phyloP scores from a whole-genome alignment of 2,888 invertebrate genomes.

The Hedya salicella region DNA sequence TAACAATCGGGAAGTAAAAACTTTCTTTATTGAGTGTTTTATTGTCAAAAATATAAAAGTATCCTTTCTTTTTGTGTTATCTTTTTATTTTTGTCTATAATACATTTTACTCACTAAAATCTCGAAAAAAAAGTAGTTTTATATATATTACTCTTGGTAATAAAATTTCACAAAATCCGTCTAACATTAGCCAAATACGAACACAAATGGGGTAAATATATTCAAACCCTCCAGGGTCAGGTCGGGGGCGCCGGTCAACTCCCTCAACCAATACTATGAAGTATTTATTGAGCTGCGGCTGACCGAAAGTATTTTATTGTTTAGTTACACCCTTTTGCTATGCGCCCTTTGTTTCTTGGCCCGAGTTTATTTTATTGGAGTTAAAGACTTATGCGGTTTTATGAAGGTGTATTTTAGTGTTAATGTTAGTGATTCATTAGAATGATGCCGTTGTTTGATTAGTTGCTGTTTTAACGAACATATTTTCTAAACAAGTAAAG shows the following conservation, averaged over 20 bases:
- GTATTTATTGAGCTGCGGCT: constrained; percentile 84
- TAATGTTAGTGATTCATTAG: constrained; percentile 20
- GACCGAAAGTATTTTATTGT: constrained; percentile 83
- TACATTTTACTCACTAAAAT: not conserved
- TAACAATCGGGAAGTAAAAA: constrained; percentile 31
- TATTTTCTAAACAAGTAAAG: not conserved
- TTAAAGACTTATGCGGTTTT: constrained; percentile 26
- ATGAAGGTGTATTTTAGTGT: not conserved
- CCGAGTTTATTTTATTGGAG: constrained; percentile 6
- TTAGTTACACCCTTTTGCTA: constrained; percentile 72
- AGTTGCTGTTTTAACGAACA: not conserved
- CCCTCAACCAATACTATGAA: constrained; percentile 82
- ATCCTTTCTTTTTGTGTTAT: not conserved
- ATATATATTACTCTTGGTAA: too few species aligned
- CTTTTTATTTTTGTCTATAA: not conserved
- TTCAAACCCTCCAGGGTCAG: constrained; percentile 68
- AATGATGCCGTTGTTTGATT: constrained; percentile 6
- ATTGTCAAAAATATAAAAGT: not conserved
- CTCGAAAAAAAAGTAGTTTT: not conserved
- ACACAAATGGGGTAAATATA: constrained; percentile 40
- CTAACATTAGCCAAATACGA: constrained; percentile 25
- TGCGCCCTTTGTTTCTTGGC: constrained; percentile 53
- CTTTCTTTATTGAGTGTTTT: constrained; percentile 18
- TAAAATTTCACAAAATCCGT: constrained; percentile 11
- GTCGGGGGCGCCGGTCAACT: constrained; percentile 78